Percentiles rank a stretch among this genome's conserved stretches.
Conservation (phyloP, 1,140 invertebrate genomes). For the Bombus breviceps region DNA sequence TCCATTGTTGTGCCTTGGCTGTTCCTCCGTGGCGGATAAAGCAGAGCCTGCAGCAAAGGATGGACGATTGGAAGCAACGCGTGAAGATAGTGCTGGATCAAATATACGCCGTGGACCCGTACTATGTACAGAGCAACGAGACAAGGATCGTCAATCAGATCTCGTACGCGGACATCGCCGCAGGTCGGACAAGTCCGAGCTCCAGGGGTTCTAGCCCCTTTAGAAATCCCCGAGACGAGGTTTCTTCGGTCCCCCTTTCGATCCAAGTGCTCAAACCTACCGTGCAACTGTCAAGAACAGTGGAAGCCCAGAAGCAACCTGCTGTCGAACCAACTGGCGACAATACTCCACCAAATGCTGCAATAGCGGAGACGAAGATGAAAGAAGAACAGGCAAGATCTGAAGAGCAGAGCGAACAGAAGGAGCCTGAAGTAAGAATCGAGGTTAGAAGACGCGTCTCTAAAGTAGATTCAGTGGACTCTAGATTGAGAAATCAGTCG, state of each 20-base stretch:
- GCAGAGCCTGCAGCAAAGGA: slow-evolving; percentile 88
- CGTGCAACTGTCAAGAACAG: slow-evolving; percentile 2
- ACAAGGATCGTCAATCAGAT: slow-evolving; percentile 78
- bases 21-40: slow-evolving; percentile 69
- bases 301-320: neutral
- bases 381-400: neutral
- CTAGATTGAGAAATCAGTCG: neutral
- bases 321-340: neutral
- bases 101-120: slow-evolving; percentile 89
- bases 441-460: neutral
- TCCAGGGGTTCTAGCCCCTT: slow-evolving; percentile 76
- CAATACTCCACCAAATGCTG: neutral
- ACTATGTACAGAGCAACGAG: slow-evolving; percentile 84
- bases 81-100: slow-evolving; percentile 87
- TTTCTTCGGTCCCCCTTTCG: slow-evolving; percentile 62
- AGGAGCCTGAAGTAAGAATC: neutral
- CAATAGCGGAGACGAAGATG: neutral
- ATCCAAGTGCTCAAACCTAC: slow-evolving; percentile 38
- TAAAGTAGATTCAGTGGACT: slow-evolving; percentile 9
- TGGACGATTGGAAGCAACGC: slow-evolving; percentile 86
- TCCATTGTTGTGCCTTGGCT: slow-evolving; percentile 75
- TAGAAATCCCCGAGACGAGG: slow-evolving; percentile 70
- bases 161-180: slow-evolving; percentile 84
- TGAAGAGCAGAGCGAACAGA: slow-evolving; percentile 50
- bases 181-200: slow-evolving; percentile 81